Conservation (phyloP, 30 jellyfish, hydroid and myxozoan genomes). For the Hydra vulgaris region DNA sequence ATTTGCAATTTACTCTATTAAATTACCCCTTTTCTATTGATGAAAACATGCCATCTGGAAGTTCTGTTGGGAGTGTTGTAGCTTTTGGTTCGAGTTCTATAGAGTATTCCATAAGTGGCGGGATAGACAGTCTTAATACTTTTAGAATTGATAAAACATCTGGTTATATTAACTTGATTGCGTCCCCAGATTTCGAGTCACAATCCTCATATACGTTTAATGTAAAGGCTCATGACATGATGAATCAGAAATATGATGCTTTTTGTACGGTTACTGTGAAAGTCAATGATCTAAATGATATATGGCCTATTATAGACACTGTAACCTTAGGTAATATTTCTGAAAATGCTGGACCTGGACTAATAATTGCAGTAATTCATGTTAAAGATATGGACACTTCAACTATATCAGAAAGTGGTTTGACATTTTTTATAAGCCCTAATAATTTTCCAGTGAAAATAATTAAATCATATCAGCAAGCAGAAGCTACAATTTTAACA, state of each 20-base stretch:
- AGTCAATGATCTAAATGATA: constrained; percentile 13
- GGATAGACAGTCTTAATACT: not conserved
- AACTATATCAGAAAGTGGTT: not conserved
- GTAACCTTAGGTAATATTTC: not conserved
- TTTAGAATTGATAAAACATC: constrained; percentile 4
- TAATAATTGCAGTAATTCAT: constrained; percentile 16
- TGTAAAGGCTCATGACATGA: constrained; percentile 16
- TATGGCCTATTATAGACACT: constrained; percentile 4
- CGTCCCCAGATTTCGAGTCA: constrained; percentile 8
- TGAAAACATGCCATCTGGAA: constrained; percentile 7
- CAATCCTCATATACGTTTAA: constrained; percentile 1
- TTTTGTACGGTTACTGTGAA: constrained; percentile 16
- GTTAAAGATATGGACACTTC: constrained; percentile 16
- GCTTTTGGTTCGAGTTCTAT: constrained; percentile 1
- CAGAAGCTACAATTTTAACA: constrained; percentile 8
- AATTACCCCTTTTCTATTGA: not conserved
- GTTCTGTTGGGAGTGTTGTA: not conserved
- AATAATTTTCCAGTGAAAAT: constrained; percentile 8
- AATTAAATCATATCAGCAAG: not conserved
- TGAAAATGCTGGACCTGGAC: constrained; percentile 24
- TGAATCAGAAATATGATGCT: not conserved
- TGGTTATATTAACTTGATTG: constrained; percentile 4
- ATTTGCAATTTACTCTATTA: constrained; percentile 7
- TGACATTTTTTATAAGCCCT: constrained; percentile 1
- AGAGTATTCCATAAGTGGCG: not conserved